Percentiles rank a stretch among this genome's conserved stretches.
phyloP scores from a whole-genome alignment of 2,888 invertebrate genomes.

The Chaetogeoica ovagalla region DNA sequence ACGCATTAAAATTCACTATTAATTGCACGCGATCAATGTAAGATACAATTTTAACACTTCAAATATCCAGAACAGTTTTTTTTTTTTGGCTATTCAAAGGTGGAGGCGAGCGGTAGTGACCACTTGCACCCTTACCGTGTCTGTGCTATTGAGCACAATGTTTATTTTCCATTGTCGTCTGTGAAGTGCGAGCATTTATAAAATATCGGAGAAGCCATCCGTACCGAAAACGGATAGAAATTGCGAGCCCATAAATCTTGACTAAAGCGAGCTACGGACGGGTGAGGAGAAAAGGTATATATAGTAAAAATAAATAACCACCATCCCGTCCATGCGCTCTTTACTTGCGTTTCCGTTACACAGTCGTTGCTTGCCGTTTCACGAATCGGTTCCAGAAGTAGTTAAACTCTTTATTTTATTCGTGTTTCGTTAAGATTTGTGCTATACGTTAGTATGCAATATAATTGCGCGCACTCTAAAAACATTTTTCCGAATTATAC shows the following conservation, averaged over 20 bases:
- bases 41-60: no score
- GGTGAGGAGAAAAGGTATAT: conserved; percentile 18
- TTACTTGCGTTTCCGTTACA: not conserved
- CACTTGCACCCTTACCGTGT: no score
- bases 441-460: conserved; percentile 1
- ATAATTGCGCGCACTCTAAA: conserved; percentile 8
- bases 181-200: not conserved
- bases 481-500: conserved; percentile 22
- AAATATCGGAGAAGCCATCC: conserved; percentile 22
- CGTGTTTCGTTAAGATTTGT: conserved; percentile 16
- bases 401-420: not conserved
- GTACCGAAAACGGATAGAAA: conserved; percentile 15
- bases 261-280: not conserved
- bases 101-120: no score
- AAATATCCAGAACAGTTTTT: no score
- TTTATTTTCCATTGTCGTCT: not conserved
- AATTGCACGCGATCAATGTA: no score
- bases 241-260: conserved; percentile 18
- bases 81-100: no score
- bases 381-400: not conserved
- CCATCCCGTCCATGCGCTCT: not conserved
- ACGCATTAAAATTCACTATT: no score
- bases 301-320: conserved; percentile 34
- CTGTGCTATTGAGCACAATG: not conserved
- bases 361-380: not conserved